phyloP scores from a whole-genome alignment of 2,888 invertebrate genomes.

The Drosophila mimica region DNA sequence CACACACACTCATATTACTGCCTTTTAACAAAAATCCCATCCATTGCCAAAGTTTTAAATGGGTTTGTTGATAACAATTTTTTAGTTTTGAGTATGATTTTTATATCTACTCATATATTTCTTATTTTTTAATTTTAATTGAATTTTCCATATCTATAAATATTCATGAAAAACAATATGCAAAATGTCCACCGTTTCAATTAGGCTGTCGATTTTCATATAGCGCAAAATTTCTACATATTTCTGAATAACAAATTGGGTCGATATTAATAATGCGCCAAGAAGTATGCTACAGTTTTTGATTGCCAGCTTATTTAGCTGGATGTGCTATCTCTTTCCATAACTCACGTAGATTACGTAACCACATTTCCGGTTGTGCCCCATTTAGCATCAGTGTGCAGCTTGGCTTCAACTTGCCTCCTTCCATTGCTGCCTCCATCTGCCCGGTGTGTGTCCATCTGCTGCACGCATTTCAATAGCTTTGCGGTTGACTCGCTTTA shows the following conservation, averaged over 20 bases:
- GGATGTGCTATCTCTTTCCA: background rate
- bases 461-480: slow-evolving; percentile 70
- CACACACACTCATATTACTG: background rate
- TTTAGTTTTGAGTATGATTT: slow-evolving; percentile 4
- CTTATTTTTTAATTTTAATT: slow-evolving; percentile 20
- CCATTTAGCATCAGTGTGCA: slow-evolving; percentile 21
- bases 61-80: slow-evolving; percentile 32
- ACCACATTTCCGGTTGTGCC: slow-evolving; percentile 57
- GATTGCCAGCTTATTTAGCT: slow-evolving; percentile 21
- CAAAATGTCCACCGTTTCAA: background rate
- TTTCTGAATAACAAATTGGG: slow-evolving; percentile 18
- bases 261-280: slow-evolving; percentile 53
- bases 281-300: slow-evolving; percentile 57
- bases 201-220: slow-evolving; percentile 3
- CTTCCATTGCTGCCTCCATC: background rate
- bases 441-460: slow-evolving; percentile 10
- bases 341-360: slow-evolving; percentile 63
- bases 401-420: background rate
- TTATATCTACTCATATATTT: background rate
- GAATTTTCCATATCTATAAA: slow-evolving; percentile 29
- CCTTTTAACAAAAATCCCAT: slow-evolving; percentile 7
- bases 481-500: slow-evolving; percentile 70
- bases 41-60: slow-evolving; percentile 33
- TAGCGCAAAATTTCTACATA: slow-evolving; percentile 14
- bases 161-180: slow-evolving; percentile 29